phyloP scores from a whole-genome alignment of 2,113 vertebrate genomes.

The Xiphorhynchus elegans region DNA sequence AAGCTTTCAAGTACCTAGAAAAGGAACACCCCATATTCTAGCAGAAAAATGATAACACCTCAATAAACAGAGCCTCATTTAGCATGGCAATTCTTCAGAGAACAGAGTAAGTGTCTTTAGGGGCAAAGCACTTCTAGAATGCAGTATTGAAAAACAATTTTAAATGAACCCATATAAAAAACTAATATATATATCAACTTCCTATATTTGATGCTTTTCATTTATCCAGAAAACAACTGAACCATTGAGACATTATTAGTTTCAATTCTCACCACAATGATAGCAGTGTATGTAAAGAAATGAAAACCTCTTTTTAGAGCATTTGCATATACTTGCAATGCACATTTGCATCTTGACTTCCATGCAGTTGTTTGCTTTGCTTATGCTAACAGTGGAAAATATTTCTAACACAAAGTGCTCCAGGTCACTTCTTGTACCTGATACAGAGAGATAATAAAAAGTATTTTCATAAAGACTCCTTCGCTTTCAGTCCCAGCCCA shows the following conservation, averaged over 20 bases:
- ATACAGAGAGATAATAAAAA: background rate
- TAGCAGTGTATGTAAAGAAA: background rate
- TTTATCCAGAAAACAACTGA: background rate
- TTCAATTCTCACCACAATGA: background rate
- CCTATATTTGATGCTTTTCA: background rate
- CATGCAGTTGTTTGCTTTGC: background rate
- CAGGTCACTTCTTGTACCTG: background rate
- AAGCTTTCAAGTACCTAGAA: constrained; percentile 14
- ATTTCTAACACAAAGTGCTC: background rate
- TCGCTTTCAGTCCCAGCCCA: background rate
- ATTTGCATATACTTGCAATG: background rate
- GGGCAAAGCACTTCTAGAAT: background rate
- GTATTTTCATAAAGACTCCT: background rate
- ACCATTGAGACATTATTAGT: background rate
- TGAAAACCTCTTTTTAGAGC: background rate
- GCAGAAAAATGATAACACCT: background rate
- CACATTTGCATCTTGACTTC: background rate
- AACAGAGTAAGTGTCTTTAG: background rate
- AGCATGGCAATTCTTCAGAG: background rate
- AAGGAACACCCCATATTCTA: background rate
- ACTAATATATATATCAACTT: background rate
- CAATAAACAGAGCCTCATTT: background rate
- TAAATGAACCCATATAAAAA: background rate
- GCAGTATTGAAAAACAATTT: background rate
- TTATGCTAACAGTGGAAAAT: background rate